These are phyloP conservation scores for Trichonephila clavata DNA, from an alignment of 1,140 invertebrate genomes.

Conservation along the genomic window DNA sequence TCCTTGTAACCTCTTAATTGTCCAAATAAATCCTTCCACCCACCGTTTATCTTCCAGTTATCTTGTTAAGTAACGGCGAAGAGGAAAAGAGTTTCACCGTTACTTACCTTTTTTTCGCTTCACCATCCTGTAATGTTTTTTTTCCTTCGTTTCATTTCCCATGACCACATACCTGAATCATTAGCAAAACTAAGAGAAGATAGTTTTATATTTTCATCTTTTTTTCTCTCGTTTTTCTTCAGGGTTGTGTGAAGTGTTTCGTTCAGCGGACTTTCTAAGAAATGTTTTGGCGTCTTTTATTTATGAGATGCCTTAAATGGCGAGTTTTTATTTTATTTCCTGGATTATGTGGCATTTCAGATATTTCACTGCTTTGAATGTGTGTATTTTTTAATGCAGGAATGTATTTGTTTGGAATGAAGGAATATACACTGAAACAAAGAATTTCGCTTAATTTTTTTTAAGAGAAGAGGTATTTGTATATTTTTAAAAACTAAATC, in stretches of 20 bases:
- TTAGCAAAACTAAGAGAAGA: slow-evolving; percentile 38
- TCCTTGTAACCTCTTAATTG: slow-evolving; percentile 18
- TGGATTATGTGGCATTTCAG: background rate
- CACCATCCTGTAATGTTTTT: slow-evolving; percentile 7
- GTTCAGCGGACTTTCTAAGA: background rate
- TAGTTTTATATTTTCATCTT: slow-evolving; percentile 53
- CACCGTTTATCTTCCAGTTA: slow-evolving; percentile 59
- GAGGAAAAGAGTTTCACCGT: background rate
- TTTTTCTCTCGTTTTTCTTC: background rate
- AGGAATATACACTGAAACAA: background rate
- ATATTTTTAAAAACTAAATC: too few relatives aligned
- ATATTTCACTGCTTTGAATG: background rate
- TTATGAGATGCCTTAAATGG: slow-evolving; percentile 20
- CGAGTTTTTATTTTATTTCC: background rate
- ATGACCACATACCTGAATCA: slow-evolving; percentile 53
- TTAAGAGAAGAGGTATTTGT: too few relatives aligned
- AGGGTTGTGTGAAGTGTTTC: background rate
- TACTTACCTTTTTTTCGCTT: background rate
- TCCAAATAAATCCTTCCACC: slow-evolving; percentile 33
- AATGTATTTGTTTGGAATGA: background rate
- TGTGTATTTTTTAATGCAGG: background rate
- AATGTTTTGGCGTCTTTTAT: background rate
- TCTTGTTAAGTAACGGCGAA: slow-evolving; percentile 8
- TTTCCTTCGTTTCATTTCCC: slow-evolving; percentile 32
- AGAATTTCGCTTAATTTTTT: background rate